Conservation (phyloP, 2,113 vertebrate species). For the Ctenomys sociabilis region DNA sequence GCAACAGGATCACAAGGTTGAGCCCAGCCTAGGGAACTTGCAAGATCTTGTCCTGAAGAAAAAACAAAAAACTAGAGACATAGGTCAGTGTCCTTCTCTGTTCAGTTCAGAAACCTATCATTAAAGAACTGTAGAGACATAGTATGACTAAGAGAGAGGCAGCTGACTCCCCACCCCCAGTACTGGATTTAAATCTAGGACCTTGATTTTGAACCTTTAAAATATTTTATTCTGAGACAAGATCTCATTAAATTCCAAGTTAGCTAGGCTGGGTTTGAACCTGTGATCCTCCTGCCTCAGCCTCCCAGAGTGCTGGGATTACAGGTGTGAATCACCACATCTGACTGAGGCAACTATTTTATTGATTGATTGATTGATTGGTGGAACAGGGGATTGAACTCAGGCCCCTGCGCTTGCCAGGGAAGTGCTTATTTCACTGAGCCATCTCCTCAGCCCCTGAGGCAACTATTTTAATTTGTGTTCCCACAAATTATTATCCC, state of each 20-base stretch:
- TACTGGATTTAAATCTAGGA: background rate
- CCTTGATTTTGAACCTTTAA: background rate
- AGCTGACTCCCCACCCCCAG: background rate
- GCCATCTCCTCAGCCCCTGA: no score
- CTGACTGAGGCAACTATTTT: background rate
- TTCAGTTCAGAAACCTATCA: background rate
- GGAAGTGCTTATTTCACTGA: no score
- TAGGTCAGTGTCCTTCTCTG: background rate
- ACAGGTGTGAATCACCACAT: background rate
- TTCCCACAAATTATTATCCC: no score
- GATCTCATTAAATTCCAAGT: background rate
- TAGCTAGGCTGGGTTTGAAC: background rate
- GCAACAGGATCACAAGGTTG: background rate
- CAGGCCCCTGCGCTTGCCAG: no score
- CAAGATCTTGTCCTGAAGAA: background rate
- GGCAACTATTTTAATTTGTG: background rate
- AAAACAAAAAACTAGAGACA: background rate
- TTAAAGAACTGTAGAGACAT: background rate
- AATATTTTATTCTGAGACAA: background rate
- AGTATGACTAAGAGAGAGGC: background rate
- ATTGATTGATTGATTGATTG: no score
- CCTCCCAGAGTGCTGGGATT: background rate
- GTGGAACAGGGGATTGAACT: no score
- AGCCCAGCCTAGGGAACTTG: background rate
- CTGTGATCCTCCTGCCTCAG: background rate